Evolutionary conservation across 2,797 vertebrate genomes (phyloP), one percentile per base, ranked within the genome.

Genomic region (Smutsia gigantea): DNA sequence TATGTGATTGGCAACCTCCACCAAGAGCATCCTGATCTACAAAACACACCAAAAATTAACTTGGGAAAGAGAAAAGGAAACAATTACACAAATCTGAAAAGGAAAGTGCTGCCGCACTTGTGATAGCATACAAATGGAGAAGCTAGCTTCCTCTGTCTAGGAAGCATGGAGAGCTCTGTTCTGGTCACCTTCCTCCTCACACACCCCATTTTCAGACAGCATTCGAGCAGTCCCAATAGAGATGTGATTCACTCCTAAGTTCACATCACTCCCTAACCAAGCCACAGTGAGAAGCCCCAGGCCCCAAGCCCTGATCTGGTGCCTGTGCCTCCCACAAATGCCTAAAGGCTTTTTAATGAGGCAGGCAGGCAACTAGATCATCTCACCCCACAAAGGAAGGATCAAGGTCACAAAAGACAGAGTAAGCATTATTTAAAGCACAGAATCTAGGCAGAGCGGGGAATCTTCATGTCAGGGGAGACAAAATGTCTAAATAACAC

Each of bases 321-420:
- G 66, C 72, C 55, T 81, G 15, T 53, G 78, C 87, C 59, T 78
- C 37, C 64, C 63, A 17, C 49, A 77, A 77, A 90, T 42, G 66
- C 89, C 93, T 55, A 97, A 95, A 98, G 97, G 90, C 79, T 95
- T 97, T 97, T 97, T 98, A 98, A 98, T 98, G 97, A 98, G 96
- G 96, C 64, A 95, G 90, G 97, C 96, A 97, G 90, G 94, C 93
- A 88, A 97, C 93, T 90, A 95, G 79, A 94, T 42, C 46, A 95
- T 96, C 89, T 94, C 57, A 3, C 95, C 49, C 81, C 93, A 95
- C 68, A 97, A 96, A 97, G 97, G 77, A 97, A 98, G 96, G 83
- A 98, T 68, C 93, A 66, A 90, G 88, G 87, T 90, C 95, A 81
- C 63, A 77, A 92, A 95, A 83, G 78, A 90, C 49, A 74, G 69